Evolutionary conservation across 1,140 invertebrate species (phyloP), one percentile per base, ranked within the genome.

Genomic region (Homalodisca vitripennis): DNA sequence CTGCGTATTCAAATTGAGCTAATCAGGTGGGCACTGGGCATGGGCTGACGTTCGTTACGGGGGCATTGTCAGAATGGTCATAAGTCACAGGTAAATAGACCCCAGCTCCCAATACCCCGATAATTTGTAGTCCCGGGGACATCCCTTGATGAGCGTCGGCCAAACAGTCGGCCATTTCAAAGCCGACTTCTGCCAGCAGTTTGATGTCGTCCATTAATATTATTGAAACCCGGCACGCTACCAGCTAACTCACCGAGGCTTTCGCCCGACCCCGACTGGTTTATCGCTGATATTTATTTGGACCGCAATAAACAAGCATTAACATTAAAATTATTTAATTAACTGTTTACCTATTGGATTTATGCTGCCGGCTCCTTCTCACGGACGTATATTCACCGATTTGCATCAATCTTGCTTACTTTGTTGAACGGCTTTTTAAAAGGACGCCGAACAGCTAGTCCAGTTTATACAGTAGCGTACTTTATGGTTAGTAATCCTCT

Each of bases 1-100:
- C 55, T 27, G 55, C 26, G 55, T 60, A 60, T 60, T 60, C 55
- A 60, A 60, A 60, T 60, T 60, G 55, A 60, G 34, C 55, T 60
- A 60, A 60, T 60, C 55, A 6, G 55, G 55, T 60, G 55, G 55
- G 55, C 55, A 60, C 22, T 27, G 27, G 55, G 29, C 55, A 17
- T n/a, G n/a, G n/a, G n/a, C n/a, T n/a, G n/a, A n/a, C 34, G 34
- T 60, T 60, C 55, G 55, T 60, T 60, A 60, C 55, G 13, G 24
- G n/a, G 55, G 13, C 55, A 60, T 60, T 60, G 55, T 60, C 55
- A 26, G 48, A 3, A 26, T 17, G 55, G 55, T 26, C 55, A 60
- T 60, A 60, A 60, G 55, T 60, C 55, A 60, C 55, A 41, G 55
- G 22, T 60, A 60, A 60, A 60, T 3, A 60, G 55, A 10, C 24